Evolutionary conservation across 1,140 invertebrate species (phyloP), one percentile per base, ranked within the genome.

Genomic region (Oryctes rhinoceros): DNA sequence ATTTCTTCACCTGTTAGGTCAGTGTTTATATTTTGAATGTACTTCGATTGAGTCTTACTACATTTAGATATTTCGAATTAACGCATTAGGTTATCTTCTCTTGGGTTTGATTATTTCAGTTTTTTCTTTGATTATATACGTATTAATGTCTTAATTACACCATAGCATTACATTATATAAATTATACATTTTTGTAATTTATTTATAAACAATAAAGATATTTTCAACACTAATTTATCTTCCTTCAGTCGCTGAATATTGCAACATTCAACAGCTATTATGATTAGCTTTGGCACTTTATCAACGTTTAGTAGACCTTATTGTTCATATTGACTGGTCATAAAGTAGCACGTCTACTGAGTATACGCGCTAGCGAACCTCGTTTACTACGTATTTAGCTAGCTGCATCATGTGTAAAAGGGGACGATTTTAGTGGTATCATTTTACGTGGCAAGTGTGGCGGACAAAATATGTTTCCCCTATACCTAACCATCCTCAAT

Each of bases 171-270:
- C 65, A 35, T 67, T 20, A 67, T 67, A 67, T 67, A 49, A 78
- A 24, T 47, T 44, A 78, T 44, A 78, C 48, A 59, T 81, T 81
- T 81, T 81, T 81, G 74, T 81, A 81, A 81, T 65, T 81, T 81
- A 81, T 81, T 80, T 81, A 81, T 81, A 81, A 80, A 79, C 81
- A 81, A 80, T 81, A 81, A 81, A 81, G 37, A 49, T 79, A 79
- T 53, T 71, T 74, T 71, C 67, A 75, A 79, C 44, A 53, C 44
- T 78, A 78, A 49, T 78, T 59, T 11, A 4, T 39, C 39, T 24
- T 53, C 59, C 4, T 78, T 77, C 13, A 62, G 5, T 62, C 15
- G 20, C 53, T 20, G 53, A 62, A 11, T 62, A 62, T 15, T 15
- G 53, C 5, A 62, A 62, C 5, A 62, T 62, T 62, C 20, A 62